phyloP scores from a whole-genome alignment of 1,140 invertebrate species.

The Sesamia nonagrioides region DNA sequence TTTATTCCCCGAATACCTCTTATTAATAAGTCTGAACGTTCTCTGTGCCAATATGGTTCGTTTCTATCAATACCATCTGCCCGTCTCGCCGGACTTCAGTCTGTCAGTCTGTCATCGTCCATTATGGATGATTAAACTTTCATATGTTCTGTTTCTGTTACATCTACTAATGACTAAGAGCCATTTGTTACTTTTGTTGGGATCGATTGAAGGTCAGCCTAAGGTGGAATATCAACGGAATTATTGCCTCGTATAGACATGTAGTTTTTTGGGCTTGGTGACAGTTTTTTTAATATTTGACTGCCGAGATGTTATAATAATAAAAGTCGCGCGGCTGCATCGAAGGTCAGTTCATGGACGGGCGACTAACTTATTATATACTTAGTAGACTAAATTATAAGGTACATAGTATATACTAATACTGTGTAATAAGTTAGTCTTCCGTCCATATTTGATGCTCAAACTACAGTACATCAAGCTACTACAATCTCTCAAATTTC shows the following conservation, averaged over 20 bases:
- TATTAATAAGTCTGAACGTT: slow-evolving; percentile 4
- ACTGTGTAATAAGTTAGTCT: no score
- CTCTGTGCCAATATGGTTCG: slow-evolving; percentile 17
- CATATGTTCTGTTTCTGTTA: slow-evolving; percentile 39
- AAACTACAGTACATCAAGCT: no score
- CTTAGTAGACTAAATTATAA: no score
- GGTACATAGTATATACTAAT: no score
- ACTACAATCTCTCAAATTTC: no score
- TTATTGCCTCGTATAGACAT: not conserved
- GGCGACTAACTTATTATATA: no score
- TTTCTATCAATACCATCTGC: slow-evolving; percentile 33
- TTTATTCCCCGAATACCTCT: slow-evolving; percentile 1
- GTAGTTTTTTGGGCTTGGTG: not conserved
- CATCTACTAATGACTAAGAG: slow-evolving; percentile 34
- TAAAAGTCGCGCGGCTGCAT: no score
- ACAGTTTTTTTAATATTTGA: not conserved
- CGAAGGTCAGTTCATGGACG: no score
- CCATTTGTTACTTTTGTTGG: slow-evolving; percentile 24
- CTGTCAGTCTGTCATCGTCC: slow-evolving; percentile 35
- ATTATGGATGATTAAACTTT: slow-evolving; percentile 40
- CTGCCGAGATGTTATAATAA: not conserved
- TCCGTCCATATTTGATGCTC: no score
- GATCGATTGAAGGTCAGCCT: slow-evolving; percentile 19
- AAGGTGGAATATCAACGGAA: slow-evolving; percentile 16
- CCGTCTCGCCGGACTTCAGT: not conserved